These are phyloP conservation scores for Lasioglossum lativentre DNA, from an alignment of 2,888 invertebrate genomes.

Conservation along the genomic window DNA sequence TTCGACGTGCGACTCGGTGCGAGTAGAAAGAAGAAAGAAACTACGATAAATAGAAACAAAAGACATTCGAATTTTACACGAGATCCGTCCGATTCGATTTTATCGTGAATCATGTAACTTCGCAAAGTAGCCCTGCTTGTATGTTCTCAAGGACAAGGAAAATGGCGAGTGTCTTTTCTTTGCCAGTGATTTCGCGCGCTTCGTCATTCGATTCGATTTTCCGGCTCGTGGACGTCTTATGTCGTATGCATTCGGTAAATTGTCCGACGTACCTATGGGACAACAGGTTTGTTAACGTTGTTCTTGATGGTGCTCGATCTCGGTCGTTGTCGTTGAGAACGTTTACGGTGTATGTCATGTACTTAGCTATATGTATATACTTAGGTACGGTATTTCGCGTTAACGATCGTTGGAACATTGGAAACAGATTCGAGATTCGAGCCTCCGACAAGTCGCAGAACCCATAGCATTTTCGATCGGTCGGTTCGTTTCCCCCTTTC, in stretches of 20 bases:
- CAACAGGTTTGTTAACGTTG: neutral
- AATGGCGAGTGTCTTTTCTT: conserved; percentile 27
- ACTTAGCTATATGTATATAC: neutral
- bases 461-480: neutral
- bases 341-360: neutral
- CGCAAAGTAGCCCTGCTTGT: neutral
- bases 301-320: neutral
- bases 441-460: neutral
- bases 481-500: neutral
- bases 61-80: conserved; percentile 45
- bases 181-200: conserved; percentile 22
- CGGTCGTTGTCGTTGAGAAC: neutral
- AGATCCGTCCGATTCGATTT: neutral
- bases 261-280: neutral
- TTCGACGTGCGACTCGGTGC: conserved; percentile 36
- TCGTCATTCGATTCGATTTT: neutral
- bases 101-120: neutral
- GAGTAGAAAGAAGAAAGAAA: conserved; percentile 36
- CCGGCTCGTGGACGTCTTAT: neutral
- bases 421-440: neutral
- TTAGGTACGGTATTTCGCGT: neutral
- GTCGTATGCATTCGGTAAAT: neutral
- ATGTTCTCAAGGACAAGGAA: conserved; percentile 3
- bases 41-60: conserved; percentile 33
- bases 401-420: neutral